Evolutionary conservation across 2,797 vertebrate genomes (phyloP).

Genomic region (Hippocampus kuda): DNA sequence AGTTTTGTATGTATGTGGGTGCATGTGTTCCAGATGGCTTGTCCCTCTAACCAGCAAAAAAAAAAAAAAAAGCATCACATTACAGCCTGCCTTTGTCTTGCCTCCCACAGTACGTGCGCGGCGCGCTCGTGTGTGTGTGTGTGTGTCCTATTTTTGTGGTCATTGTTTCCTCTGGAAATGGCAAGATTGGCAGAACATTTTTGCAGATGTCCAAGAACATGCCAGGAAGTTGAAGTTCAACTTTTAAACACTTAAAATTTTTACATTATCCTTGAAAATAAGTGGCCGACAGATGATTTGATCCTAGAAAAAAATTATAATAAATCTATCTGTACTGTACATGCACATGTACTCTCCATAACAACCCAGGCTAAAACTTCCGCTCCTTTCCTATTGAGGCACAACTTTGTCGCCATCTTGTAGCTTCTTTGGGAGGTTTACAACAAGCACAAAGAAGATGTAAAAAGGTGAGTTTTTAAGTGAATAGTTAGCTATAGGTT

Average conservation of each 20-base stretch:
- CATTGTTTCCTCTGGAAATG: slow-evolving; percentile 17
- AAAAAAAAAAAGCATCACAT: slow-evolving; percentile 40
- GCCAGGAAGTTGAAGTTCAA: neutral
- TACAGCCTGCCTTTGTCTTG: slow-evolving; percentile 56
- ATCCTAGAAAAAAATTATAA: no score
- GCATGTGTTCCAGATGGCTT: slow-evolving; percentile 50
- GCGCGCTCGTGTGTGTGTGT: slow-evolving; percentile 17
- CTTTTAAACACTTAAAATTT: neutral
- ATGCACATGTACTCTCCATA: no score
- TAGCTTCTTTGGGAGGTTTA: no score
- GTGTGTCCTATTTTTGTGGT: slow-evolving; percentile 35
- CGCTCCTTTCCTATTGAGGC: no score
- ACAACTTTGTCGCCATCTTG: no score
- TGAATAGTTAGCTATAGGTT: no score
- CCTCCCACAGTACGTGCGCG: slow-evolving; percentile 29
- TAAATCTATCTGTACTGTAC: no score
- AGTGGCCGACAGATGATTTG: no score
- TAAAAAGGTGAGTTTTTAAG: no score
- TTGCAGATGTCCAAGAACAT: neutral
- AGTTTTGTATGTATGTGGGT: slow-evolving; percentile 1
- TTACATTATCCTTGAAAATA: no score
- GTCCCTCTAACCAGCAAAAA: slow-evolving; percentile 26
- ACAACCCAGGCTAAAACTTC: no score
- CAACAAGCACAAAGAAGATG: no score
- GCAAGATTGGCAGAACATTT: neutral